Conservation (phyloP, 2,797 vertebrate species). For the Oophaga sylvatica region DNA sequence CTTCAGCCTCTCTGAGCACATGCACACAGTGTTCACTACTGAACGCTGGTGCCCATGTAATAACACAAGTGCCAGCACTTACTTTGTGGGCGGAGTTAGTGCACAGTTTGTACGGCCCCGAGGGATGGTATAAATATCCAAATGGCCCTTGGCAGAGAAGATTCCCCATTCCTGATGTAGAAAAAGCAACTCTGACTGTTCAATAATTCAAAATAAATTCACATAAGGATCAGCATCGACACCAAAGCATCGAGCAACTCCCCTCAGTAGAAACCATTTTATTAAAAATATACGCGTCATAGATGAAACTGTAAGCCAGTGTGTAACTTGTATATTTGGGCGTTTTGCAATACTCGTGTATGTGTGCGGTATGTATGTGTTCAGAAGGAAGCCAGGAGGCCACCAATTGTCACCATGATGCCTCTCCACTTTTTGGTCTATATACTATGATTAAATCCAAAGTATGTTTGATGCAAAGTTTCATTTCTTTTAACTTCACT, state of each 20-base stretch:
- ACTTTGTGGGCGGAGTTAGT: too few relatives aligned
- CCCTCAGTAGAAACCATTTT: neutral
- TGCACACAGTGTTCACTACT: too few relatives aligned
- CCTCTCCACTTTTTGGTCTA: neutral
- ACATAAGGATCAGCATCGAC: neutral
- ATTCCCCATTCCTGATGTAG: too few relatives aligned
- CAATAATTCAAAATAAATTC: neutral
- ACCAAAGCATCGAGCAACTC: neutral
- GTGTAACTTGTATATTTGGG: neutral
- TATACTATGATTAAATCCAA: neutral
- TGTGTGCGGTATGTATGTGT: neutral
- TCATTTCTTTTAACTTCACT: neutral
- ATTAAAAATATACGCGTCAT: neutral
- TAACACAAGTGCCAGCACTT: too few relatives aligned
- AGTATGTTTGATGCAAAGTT: neutral
- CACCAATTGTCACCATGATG: neutral
- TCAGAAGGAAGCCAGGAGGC: neutral
- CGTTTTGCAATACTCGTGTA: neutral
- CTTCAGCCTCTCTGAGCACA: too few relatives aligned
- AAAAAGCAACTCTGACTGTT: neutral
- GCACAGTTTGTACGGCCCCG: too few relatives aligned
- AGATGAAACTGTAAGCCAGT: neutral
- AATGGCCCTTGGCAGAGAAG: too few relatives aligned
- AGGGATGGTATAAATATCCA: too few relatives aligned
- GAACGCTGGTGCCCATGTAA: too few relatives aligned